These are phyloP conservation scores for Enteromius afrohamiltoni DNA, from an alignment of 2,797 vertebrate genomes.

Conservation along the genomic window DNA sequence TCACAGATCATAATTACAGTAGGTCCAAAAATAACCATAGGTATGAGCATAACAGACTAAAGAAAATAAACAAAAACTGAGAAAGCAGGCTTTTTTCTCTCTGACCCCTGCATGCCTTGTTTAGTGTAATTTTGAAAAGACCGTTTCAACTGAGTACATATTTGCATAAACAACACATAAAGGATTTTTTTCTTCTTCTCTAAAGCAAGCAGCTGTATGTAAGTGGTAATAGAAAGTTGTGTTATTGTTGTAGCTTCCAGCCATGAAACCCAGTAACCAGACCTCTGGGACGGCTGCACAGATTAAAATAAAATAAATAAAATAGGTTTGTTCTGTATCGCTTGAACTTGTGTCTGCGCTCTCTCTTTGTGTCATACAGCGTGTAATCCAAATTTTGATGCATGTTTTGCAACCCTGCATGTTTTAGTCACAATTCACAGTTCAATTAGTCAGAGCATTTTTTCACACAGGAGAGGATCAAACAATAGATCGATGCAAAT, in stretches of 20 bases:
- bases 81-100: background rate
- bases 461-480: background rate
- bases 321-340: background rate
- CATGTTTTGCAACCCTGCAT: background rate
- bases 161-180: slow-evolving; percentile 17
- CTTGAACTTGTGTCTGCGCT: background rate
- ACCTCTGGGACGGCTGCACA: slow-evolving; percentile 16
- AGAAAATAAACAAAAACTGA: background rate
- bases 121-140: slow-evolving; percentile 16
- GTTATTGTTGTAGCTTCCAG: slow-evolving; percentile 35
- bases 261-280: slow-evolving; percentile 45
- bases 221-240: background rate
- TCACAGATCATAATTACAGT: background rate
- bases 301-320: slow-evolving; percentile 2
- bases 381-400: background rate
- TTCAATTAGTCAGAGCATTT: slow-evolving; percentile 12
- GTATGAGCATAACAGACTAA: background rate
- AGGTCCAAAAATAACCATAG: background rate
- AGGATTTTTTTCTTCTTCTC: too few relatives aligned
- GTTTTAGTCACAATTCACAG: background rate
- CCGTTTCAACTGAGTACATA: background rate
- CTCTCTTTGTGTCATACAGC: background rate
- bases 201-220: background rate
- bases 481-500: background rate
- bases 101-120: background rate